These are phyloP conservation scores for Drosophila kanekoi DNA, from an alignment of 2,888 invertebrate genomes.

Conservation along the genomic window DNA sequence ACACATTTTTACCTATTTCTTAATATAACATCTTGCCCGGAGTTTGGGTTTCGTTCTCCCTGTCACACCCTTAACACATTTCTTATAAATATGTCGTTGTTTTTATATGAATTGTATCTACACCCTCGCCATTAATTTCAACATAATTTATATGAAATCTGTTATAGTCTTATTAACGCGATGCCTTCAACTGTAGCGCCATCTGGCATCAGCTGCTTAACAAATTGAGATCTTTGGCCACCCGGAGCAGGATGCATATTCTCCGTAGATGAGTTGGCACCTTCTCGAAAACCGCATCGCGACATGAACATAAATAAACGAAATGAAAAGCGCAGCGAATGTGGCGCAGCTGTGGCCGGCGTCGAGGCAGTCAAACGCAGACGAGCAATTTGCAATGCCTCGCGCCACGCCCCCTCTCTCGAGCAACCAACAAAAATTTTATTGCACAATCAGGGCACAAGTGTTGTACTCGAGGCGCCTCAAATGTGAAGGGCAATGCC, in stretches of 20 bases:
- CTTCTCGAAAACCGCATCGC: constrained; percentile 68
- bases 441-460: constrained; percentile 77
- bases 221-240: constrained; percentile 67
- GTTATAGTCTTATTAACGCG: constrained; percentile 70
- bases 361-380: constrained; percentile 5
- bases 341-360: constrained; percentile 66
- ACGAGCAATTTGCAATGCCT: constrained; percentile 71
- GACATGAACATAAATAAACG: constrained; percentile 74
- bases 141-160: constrained; percentile 75
- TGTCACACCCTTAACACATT: constrained; percentile 59
- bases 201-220: constrained; percentile 76
- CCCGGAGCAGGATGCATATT: constrained; percentile 11
- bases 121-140: constrained; percentile 47
- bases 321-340: constrained; percentile 79
- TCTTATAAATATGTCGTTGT: constrained; percentile 45
- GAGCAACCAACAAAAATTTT: constrained; percentile 35
- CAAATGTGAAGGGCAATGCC: constrained; percentile 54
- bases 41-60: constrained; percentile 6
- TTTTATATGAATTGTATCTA: constrained; percentile 5
- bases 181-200: constrained; percentile 51
- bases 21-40: constrained; percentile 1
- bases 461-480: constrained; percentile 66
- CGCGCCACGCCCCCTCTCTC: constrained; percentile 36
- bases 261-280: constrained; percentile 67
- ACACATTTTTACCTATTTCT: not conserved